Base-by-base conservation (phyloP, 1,140 invertebrate species). In the Diorhabda carinulata region DNA sequence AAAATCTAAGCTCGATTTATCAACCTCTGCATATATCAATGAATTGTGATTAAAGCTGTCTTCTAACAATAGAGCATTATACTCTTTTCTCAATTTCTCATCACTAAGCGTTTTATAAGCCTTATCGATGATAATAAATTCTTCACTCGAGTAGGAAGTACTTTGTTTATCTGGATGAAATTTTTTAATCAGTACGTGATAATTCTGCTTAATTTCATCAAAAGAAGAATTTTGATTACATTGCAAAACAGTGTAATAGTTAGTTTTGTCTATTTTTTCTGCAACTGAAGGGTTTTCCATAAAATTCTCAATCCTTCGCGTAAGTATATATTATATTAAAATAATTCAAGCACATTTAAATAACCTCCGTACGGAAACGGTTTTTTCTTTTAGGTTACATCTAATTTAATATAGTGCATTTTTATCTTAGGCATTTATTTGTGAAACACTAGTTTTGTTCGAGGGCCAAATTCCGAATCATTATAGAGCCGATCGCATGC, bases 161-260 rank as follows among this genome's bases (percentile, higher is more conserved):
- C 56, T 25, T 25, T 71, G 79, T 81, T 90, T 91, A 73, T 91
- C 90, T 3, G 89, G 89, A 79, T 91, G 90, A 78, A 82, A 80
- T 69, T 83, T 75, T 63, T 88, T 80, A 9, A 83, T 81, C 42
- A 89, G 78, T 59, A 83, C 82, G 73, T 87, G 86, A 79, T 90
- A 91, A 71, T 82, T 86, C 70, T 78, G 82, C 76, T 89, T 90
- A 42, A 91, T 72, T 74, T 89, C 87, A 60, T 88, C 85, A 7
- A 76, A 73, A 0, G 86, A 80, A 5, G 87, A 84, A 57, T 81
- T 80, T 69, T 79, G 78, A 3, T 82, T 77, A 72, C 88, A 88
- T 40, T 84, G 81, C n/a, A 91, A 79, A 57, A 88, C 77, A 71
- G 82, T 72, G 74, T 91, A 91, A 73, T 86, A 86, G 75, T 25